phyloP scores from a whole-genome alignment of 2,888 invertebrate genomes.

The Nomada lathburiana region DNA sequence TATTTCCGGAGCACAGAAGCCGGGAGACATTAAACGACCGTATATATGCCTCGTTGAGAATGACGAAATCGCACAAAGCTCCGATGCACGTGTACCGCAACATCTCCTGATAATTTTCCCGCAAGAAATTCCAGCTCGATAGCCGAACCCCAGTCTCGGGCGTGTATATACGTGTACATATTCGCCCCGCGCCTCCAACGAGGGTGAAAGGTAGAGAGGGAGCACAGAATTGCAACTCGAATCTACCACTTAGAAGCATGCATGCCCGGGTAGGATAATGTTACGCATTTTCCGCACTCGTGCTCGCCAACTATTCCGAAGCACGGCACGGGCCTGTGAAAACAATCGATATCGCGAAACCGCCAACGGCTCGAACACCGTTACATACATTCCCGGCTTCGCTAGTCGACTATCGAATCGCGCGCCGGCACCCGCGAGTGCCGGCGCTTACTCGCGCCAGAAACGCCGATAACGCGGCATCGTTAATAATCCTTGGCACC shows the following conservation, averaged over 20 bases:
- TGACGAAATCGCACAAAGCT: too few relatives aligned
- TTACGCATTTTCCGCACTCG: slow-evolving; percentile 65
- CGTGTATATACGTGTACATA: not conserved
- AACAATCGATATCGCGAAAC: slow-evolving; percentile 65
- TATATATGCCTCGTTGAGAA: too few relatives aligned
- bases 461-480: slow-evolving; percentile 45
- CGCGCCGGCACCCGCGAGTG: slow-evolving; percentile 9
- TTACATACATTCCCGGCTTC: slow-evolving; percentile 27
- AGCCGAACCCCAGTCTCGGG: not conserved
- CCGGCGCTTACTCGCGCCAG: slow-evolving; percentile 20
- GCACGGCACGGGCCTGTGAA: slow-evolving; percentile 50
- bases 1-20: too few relatives aligned
- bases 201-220: not conserved
- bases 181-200: slow-evolving; percentile 19
- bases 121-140: slow-evolving; percentile 13
- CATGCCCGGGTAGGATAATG: slow-evolving; percentile 59
- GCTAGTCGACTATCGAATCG: slow-evolving; percentile 34
- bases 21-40: too few relatives aligned
- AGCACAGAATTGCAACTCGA: slow-evolving; percentile 44
- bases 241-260: slow-evolving; percentile 55
- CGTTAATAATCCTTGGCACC: slow-evolving; percentile 56
- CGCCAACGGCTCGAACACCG: slow-evolving; percentile 47
- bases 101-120: not conserved
- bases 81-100: too few relatives aligned
- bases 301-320: slow-evolving; percentile 58